phyloP scores from a whole-genome alignment of 2,113 vertebrate species.

The Corythornis vintsioides region DNA sequence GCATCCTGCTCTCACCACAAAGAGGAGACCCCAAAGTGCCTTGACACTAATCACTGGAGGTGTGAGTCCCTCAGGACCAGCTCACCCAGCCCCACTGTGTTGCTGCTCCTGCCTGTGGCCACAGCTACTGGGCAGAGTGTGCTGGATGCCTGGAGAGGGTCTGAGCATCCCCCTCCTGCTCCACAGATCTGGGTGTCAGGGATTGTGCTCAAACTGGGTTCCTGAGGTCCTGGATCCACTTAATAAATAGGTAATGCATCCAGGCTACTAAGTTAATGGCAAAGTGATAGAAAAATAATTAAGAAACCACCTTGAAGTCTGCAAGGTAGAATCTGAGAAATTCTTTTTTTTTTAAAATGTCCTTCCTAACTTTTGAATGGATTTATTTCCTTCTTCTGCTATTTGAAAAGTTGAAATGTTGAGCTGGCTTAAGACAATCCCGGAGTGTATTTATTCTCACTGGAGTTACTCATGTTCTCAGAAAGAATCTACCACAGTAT shows the following conservation, averaged over 20 bases:
- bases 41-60: background rate
- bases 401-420: background rate
- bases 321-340: background rate
- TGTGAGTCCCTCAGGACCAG: background rate
- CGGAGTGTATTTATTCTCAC: background rate
- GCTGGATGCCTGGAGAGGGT: background rate
- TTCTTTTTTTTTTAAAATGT: background rate
- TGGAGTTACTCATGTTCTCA: background rate
- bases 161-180: background rate
- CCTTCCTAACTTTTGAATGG: background rate
- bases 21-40: background rate
- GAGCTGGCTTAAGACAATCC: background rate
- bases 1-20: background rate
- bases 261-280: background rate
- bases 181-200: fast-evolving
- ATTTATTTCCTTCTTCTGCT: background rate
- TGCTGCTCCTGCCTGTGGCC: background rate
- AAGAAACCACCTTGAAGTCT: background rate
- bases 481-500: background rate
- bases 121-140: fast-evolving
- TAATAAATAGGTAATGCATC: background rate
- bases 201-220: background rate
- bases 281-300: background rate
- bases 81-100: fast-evolving
- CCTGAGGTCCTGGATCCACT: background rate